A percentile compares a stretch with the other conserved stretches of the same genome.
These are phyloP conservation scores for Toxotes jaculatrix DNA, from an alignment of 2,113 vertebrate species.

Conservation along the genomic window DNA sequence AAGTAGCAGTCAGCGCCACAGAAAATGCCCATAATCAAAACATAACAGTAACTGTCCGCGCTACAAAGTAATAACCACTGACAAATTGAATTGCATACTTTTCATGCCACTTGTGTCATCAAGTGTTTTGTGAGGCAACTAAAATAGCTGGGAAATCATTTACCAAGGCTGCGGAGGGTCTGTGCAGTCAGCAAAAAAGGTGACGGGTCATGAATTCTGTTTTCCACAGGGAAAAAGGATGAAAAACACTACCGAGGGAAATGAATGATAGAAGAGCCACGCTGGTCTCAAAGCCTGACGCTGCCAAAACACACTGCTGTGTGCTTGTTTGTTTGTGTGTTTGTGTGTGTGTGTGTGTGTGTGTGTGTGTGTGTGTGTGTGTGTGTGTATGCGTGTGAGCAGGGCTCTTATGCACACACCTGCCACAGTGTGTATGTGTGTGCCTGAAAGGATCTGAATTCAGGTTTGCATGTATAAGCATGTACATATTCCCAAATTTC, in stretches of 20 bases:
- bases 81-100: constrained; percentile 73
- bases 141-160: constrained; percentile 67
- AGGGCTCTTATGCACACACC: not conserved
- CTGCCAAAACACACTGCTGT: constrained; percentile 42
- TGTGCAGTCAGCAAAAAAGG: constrained; percentile 77
- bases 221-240: constrained; percentile 54
- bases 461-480: not conserved
- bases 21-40: constrained; percentile 64
- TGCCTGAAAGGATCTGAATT: not conserved
- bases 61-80: constrained; percentile 60
- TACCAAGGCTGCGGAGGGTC: constrained; percentile 56
- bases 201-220: constrained; percentile 80
- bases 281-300: constrained; percentile 51
- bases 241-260: constrained; percentile 70
- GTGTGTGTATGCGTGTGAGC: not conserved
- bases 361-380: not conserved
- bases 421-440: not conserved
- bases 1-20: constrained; percentile 23
- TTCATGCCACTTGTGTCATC: constrained; percentile 72
- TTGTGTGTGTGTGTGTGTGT: not conserved
- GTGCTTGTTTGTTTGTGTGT: constrained; percentile 29
- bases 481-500: no score
- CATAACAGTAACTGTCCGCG: constrained; percentile 38
- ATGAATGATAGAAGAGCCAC: constrained; percentile 71
- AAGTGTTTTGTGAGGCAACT: constrained; percentile 73